A percentile compares a stretch with the other conserved stretches of the same genome.
phyloP scores from a whole-genome alignment of 2,888 invertebrate genomes.

The Tetranychus truncatus region DNA sequence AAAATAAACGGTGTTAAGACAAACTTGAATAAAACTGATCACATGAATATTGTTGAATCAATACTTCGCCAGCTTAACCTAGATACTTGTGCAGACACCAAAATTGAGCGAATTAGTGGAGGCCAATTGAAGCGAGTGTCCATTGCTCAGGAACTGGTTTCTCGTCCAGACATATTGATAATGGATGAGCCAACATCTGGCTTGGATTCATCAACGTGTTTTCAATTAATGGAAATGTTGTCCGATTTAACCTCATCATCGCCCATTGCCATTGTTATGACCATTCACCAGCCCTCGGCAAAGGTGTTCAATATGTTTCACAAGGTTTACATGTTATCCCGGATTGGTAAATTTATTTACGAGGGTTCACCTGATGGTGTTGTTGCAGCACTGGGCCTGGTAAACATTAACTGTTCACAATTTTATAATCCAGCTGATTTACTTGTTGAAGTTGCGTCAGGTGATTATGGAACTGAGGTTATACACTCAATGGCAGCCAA shows the following conservation, averaged over 20 bases:
- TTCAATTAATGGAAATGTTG: conserved; percentile 11
- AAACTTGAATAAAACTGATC: not conserved
- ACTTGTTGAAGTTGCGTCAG: conserved; percentile 21
- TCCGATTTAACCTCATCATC: conserved; percentile 9
- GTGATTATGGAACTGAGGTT: conserved; percentile 19
- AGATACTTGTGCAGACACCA: conserved; percentile 51
- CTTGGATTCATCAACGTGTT: conserved; percentile 14
- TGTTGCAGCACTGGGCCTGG: not conserved
- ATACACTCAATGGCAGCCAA: conserved; percentile 15
- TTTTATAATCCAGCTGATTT: conserved; percentile 22
- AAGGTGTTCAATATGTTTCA: conserved; percentile 20
- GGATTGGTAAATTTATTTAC: conserved; percentile 20
- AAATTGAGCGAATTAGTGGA: conserved; percentile 48
- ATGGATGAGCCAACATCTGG: conserved; percentile 20
- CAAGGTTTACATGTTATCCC: conserved; percentile 18
- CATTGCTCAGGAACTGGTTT: conserved; percentile 18
- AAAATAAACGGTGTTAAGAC: not conserved
- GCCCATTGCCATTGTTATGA: conserved; percentile 20
- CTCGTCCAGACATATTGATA: conserved; percentile 16
- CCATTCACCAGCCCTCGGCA: conserved; percentile 22
- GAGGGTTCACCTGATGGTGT: conserved; percentile 20
- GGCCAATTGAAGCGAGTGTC: conserved; percentile 18
- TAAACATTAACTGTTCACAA: conserved; percentile 17
- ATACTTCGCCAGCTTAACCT: conserved; percentile 43
- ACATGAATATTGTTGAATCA: not conserved